Percentiles rank a stretch among this genome's conserved stretches.
These are phyloP conservation scores for Popillia japonica DNA, from an alignment of 1,140 invertebrate genomes.

Conservation along the genomic window DNA sequence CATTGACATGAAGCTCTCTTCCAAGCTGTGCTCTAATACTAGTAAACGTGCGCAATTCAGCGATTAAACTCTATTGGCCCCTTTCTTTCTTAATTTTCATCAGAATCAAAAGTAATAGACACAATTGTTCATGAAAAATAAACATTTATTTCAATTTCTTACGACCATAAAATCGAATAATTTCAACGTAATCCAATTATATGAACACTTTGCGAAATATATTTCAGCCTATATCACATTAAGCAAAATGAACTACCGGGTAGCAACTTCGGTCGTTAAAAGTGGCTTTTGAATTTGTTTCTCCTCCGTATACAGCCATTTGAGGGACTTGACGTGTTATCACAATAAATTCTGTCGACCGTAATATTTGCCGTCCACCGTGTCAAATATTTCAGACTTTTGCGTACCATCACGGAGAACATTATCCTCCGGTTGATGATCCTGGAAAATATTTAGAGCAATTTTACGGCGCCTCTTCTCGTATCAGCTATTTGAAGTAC, in stretches of 20 bases:
- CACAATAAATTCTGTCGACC: slow-evolving; percentile 13
- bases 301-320: not conserved
- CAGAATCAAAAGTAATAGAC: no score
- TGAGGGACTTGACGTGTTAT: slow-evolving; percentile 8
- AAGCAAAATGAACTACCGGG: not conserved
- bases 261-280: slow-evolving; percentile 8
- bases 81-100: no score
- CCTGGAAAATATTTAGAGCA: slow-evolving; percentile 31
- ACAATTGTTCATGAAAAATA: no score
- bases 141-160: no score
- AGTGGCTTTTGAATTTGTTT: slow-evolving; percentile 19
- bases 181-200: not conserved
- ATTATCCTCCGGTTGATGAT: slow-evolving; percentile 27
- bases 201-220: not conserved
- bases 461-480: slow-evolving; percentile 19
- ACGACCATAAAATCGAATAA: not conserved
- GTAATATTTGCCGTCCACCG: not conserved
- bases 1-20: no score
- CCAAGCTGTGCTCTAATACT: no score
- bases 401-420: slow-evolving; percentile 28
- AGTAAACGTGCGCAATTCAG: no score
- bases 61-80: no score
- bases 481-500: slow-evolving; percentile 1
- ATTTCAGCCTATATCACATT: not conserved
- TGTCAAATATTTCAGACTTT: slow-evolving; percentile 30